Conservation (phyloP, 2,797 vertebrate genomes). For the Parambassis ranga region DNA sequence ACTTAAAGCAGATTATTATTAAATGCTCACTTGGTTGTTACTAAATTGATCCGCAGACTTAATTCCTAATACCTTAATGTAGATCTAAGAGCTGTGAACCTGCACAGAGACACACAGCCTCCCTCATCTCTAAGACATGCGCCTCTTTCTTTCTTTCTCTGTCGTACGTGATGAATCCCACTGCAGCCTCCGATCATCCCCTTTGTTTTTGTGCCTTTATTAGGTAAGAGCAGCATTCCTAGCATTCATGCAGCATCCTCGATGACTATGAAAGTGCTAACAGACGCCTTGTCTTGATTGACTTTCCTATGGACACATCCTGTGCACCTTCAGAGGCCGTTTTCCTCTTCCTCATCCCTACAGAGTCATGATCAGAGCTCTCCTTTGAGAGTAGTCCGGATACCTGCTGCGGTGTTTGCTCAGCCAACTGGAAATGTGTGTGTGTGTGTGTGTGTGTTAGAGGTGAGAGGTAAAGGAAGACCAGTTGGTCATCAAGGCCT, state of each 20-base stretch:
- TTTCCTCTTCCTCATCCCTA: slow-evolving; percentile 72
- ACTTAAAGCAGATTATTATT: background rate
- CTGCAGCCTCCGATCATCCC: slow-evolving; percentile 5
- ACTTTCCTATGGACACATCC: slow-evolving; percentile 73
- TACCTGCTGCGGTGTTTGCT: slow-evolving; percentile 71
- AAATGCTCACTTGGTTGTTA: background rate
- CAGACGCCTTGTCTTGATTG: slow-evolving; percentile 62
- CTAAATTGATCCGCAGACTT: background rate
- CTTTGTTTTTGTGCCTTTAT: slow-evolving; percentile 58
- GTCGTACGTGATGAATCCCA: slow-evolving; percentile 57
- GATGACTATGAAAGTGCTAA: slow-evolving; percentile 50
- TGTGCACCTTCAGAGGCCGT: slow-evolving; percentile 55
- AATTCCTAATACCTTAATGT: too few relatives aligned
- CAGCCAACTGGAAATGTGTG: slow-evolving; percentile 40
- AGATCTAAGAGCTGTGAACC: too few relatives aligned
- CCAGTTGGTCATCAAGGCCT: slow-evolving; percentile 48
- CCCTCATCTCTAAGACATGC: background rate
- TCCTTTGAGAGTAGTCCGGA: slow-evolving; percentile 77
- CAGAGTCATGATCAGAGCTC: slow-evolving; percentile 47
- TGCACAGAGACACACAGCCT: background rate
- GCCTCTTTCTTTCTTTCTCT: background rate
- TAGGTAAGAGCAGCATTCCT: slow-evolving; percentile 62
- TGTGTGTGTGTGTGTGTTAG: slow-evolving; percentile 28
- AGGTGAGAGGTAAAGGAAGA: slow-evolving; percentile 70
- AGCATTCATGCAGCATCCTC: slow-evolving; percentile 63